phyloP scores from a whole-genome alignment of 2,888 invertebrate genomes.

The Macrophya annulata region DNA sequence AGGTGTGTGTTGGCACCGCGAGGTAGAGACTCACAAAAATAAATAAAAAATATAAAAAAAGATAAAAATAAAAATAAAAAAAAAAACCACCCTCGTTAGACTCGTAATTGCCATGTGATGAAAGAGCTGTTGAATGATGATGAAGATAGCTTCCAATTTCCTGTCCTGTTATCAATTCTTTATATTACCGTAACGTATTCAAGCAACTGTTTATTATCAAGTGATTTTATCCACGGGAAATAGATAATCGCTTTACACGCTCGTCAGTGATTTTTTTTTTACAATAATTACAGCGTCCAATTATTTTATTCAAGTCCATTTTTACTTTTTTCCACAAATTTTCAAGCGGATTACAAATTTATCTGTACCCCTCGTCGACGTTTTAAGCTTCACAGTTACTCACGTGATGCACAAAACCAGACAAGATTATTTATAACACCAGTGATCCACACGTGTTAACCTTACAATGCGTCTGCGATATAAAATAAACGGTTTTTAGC shows the following conservation, averaged over 20 bases:
- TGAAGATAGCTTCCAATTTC: neutral
- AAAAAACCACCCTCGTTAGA: neutral
- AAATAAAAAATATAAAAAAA: no score
- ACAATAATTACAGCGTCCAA: neutral
- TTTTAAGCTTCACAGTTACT: neutral
- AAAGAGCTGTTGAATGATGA: neutral
- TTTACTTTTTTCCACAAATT: neutral
- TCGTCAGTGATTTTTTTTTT: neutral
- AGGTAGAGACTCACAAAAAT: neutral
- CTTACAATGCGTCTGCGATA: neutral
- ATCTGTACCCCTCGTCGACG: neutral
- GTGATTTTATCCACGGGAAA: neutral
- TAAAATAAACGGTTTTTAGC: neutral
- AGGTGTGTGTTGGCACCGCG: neutral
- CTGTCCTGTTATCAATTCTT: neutral
- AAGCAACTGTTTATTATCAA: neutral
- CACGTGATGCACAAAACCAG: conserved; percentile 21
- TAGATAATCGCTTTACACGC: neutral
- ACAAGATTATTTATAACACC: conserved; percentile 5
- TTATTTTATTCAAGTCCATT: neutral
- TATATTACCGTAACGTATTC: neutral
- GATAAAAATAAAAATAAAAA: neutral
- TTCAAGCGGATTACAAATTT: neutral
- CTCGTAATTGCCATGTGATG: neutral
- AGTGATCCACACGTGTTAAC: neutral